Base-by-base conservation (phyloP, 2,888 invertebrate genomes). In the Lymantria monacha region DNA sequence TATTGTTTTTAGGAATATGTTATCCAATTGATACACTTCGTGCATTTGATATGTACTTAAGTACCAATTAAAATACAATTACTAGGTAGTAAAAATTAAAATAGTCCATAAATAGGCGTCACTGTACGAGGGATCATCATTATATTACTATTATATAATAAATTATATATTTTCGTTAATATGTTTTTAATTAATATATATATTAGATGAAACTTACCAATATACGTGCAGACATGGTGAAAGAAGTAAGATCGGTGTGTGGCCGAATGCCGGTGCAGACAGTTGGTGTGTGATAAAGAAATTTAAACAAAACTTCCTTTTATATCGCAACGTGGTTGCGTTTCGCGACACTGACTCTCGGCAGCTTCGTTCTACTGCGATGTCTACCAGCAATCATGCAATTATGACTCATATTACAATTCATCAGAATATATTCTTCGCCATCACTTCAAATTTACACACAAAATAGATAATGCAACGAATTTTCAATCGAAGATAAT, bases 231-330 rank as follows among this genome's bases (percentile, higher is more conserved):
- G 86, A 87, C 92, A 92, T 92, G 67, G 63, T 81, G 78, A 66
- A 68, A 69, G 59, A 61, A 59, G 63, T 61, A 54, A 69, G 68
- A 74, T 67, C 65, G 67, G 64, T 66, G 69, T 74, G 68, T 76
- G 76, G 80, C 84, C 84, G 83, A 81, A 62, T 87, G 77, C 84
- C 71, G 70, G 71, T 70, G 71, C 85, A 74, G 82, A 66, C 83
- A 69, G 74, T 63, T 65, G 82, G 80, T 85, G 74, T 88, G 81
- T 90, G 89, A 86, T 87, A 88, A 87, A 88, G 84, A 88, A 82
- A 87, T 87, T 87, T 85, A 77, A 81, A 86, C 83, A 82, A 86
- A 85, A 88, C 84, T 88, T 85, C 87, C 89, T 90, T 90, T 89
- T 90, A 90, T 90, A 90, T 86, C 75, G 78, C 89, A 87, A 90